A percentile compares a stretch with the other conserved stretches of the same genome.
phyloP scores from a whole-genome alignment of 30 jellyfish, hydroid and myxozoan species.

The Rhopilema esculentum region DNA sequence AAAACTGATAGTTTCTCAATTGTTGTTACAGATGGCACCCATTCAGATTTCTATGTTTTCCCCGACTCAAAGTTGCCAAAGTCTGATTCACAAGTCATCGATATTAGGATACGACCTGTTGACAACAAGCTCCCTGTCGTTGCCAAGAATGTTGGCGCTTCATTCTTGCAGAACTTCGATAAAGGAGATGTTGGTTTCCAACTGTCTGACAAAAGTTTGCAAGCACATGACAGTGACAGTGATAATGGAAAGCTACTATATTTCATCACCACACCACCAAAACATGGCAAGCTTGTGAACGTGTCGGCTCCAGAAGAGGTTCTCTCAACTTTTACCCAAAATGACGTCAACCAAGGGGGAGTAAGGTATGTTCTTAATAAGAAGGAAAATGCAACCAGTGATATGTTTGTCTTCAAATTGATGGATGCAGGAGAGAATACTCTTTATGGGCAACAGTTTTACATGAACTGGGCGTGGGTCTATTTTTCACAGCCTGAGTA shows the following conservation, averaged over 20 bases:
- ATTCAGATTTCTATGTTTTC: constrained; percentile 76
- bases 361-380: constrained; percentile 70
- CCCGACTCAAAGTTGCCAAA: constrained; percentile 70
- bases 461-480: constrained; percentile 96
- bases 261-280: constrained; percentile 72
- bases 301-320: constrained; percentile 38
- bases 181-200: constrained; percentile 62
- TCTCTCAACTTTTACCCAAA: constrained; percentile 75
- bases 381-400: constrained; percentile 79
- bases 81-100: constrained; percentile 59
- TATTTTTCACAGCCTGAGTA: constrained; percentile 43
- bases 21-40: constrained; percentile 80
- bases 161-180: constrained; percentile 62
- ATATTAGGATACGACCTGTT: constrained; percentile 61
- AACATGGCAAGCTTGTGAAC: constrained; percentile 78
- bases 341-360: constrained; percentile 67
- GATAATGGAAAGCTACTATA: constrained; percentile 50
- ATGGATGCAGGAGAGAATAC: constrained; percentile 83
- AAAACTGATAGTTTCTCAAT: constrained; percentile 78
- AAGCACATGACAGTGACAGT: constrained; percentile 81
- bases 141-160: constrained; percentile 78
- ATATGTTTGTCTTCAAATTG: constrained; percentile 80
- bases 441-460: constrained; percentile 75
- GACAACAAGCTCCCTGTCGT: constrained; percentile 91
- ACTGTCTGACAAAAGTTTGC: constrained; percentile 60